These are phyloP conservation scores for Xenops minutus DNA, from an alignment of 2,797 vertebrate species.

Conservation along the genomic window DNA sequence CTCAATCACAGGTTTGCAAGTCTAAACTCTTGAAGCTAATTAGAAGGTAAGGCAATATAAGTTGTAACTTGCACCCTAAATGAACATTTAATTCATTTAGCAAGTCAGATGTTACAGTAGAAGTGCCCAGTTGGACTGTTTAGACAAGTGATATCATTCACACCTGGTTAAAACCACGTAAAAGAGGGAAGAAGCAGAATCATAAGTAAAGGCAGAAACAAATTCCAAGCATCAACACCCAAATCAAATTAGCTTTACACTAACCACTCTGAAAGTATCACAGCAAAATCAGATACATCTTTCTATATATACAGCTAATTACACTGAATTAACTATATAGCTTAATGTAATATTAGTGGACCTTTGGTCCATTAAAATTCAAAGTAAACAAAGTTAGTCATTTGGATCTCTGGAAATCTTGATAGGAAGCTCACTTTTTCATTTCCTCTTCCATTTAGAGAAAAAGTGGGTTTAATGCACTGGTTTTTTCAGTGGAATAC, in stretches of 20 bases:
- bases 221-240: background rate
- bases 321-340: background rate
- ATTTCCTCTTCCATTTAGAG: background rate
- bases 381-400: background rate
- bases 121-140: background rate
- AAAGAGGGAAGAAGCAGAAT: conserved; percentile 10
- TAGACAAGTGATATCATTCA: background rate
- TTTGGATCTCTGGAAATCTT: background rate
- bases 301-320: background rate
- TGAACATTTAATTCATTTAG: conserved; percentile 1
- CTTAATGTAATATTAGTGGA: background rate
- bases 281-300: background rate
- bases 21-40: background rate
- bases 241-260: background rate
- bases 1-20: background rate
- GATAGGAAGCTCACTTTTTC: background rate
- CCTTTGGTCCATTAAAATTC: background rate
- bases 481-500: rapidly evolving
- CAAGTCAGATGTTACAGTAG: background rate
- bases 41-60: background rate
- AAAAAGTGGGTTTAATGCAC: rapidly evolving
- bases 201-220: background rate
- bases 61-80: background rate
- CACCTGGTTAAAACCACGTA: background rate
- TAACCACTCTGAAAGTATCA: background rate